phyloP scores from a whole-genome alignment of 2,113 vertebrate species.

The Nyctibius bracteatus region DNA sequence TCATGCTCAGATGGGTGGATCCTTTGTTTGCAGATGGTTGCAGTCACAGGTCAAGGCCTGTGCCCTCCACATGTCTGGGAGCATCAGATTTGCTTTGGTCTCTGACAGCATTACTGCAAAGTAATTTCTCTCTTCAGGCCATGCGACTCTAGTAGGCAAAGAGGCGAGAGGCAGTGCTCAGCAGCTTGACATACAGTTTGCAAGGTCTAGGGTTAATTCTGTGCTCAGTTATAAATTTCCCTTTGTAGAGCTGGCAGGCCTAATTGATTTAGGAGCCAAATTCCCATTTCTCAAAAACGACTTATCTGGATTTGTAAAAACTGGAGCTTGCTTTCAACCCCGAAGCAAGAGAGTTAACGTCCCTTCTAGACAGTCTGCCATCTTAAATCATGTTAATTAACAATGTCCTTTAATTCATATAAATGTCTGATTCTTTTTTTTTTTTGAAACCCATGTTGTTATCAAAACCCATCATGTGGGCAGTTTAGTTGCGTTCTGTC shows the following conservation, averaged over 20 bases:
- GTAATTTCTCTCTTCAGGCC: background rate
- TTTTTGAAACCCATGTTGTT: background rate
- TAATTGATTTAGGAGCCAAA: slow-evolving; percentile 52
- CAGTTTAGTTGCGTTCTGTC: background rate
- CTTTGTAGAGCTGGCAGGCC: slow-evolving; percentile 1
- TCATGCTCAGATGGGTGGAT: background rate
- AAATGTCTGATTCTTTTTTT: background rate
- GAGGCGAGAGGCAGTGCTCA: background rate
- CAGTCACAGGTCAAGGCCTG: slow-evolving; percentile 28
- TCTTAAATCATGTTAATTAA: slow-evolving; percentile 47
- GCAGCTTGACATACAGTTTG: background rate
- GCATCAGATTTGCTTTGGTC: slow-evolving; percentile 47
- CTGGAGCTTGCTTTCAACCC: background rate
- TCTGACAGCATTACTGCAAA: slow-evolving; percentile 25
- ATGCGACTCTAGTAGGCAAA: background rate
- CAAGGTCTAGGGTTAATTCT: slow-evolving; percentile 43
- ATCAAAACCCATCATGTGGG: background rate
- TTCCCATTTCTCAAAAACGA: slow-evolving; percentile 16
- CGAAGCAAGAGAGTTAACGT: background rate
- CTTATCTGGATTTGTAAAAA: slow-evolving; percentile 33
- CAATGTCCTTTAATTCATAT: background rate
- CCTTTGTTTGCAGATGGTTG: background rate
- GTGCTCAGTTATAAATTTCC: background rate
- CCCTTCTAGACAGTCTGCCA: background rate
- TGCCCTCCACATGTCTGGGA: slow-evolving; percentile 18